These are phyloP conservation scores for Panurus biarmicus DNA, from an alignment of 2,113 vertebrate genomes.

Conservation along the genomic window DNA sequence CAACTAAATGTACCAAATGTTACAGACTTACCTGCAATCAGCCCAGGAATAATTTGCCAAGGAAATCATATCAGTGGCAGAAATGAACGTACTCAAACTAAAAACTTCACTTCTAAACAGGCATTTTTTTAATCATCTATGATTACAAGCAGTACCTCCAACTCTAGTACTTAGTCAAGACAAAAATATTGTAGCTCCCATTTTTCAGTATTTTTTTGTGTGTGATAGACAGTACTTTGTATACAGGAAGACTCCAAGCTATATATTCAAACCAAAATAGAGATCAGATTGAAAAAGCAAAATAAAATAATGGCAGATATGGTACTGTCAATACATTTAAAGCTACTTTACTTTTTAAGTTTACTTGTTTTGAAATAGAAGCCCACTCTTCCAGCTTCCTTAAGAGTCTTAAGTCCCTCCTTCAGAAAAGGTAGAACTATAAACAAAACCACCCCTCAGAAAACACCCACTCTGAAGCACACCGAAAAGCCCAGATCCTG, in stretches of 20 bases:
- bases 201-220: background rate
- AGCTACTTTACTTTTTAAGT: background rate
- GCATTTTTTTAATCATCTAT: background rate
- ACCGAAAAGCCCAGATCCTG: background rate
- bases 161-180: background rate
- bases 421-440: background rate
- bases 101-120: background rate
- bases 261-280: background rate
- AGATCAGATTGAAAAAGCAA: background rate
- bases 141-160: background rate
- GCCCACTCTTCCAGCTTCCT: background rate
- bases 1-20: background rate
- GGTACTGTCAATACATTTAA: background rate
- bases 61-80: background rate
- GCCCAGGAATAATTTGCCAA: background rate
- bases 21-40: background rate
- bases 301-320: background rate
- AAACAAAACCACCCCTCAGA: background rate
- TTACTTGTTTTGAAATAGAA: background rate
- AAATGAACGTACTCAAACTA: background rate
- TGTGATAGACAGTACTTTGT: background rate
- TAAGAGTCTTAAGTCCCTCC: background rate
- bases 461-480: background rate
- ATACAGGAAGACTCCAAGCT: background rate
- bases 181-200: background rate